Evolutionary conservation across 1,140 invertebrate genomes (phyloP).

Genomic region (Charaxes varanes): DNA sequence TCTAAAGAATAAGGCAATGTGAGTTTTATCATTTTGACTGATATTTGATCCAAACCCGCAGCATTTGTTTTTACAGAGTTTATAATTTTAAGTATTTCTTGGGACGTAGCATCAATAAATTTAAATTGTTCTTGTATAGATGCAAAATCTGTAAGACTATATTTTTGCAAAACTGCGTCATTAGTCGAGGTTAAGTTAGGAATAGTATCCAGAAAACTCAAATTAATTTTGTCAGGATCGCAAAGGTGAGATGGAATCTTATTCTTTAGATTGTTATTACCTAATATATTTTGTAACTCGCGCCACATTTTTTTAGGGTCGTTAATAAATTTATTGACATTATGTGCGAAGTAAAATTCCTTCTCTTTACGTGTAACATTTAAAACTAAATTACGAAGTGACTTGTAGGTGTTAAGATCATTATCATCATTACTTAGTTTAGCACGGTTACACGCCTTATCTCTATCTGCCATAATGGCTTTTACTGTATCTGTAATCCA

Average conservation of each 20-base stretch:
- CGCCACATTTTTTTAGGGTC: conserved; percentile 4
- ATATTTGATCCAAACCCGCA: not conserved
- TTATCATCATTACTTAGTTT: conserved; percentile 1
- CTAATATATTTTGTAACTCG: not conserved
- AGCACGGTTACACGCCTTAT: conserved; percentile 3
- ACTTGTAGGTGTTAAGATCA: conserved; percentile 3
- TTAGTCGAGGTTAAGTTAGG: not conserved
- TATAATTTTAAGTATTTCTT: conserved; percentile 6
- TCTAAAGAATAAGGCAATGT: conserved; percentile 1
- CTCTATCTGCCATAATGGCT: conserved; percentile 3
- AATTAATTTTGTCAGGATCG: conserved; percentile 5
- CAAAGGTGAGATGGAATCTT: not conserved
- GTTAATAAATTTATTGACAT: conserved; percentile 1
- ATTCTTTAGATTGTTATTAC: not conserved
- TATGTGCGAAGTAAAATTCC: not conserved
- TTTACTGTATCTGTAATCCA: conserved; percentile 8
- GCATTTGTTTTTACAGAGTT: conserved; percentile 5
- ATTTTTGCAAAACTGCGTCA: not conserved
- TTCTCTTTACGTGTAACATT: conserved; percentile 1
- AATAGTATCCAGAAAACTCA: conserved; percentile 2
- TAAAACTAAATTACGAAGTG: conserved; percentile 3
- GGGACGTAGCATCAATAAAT: not conserved
- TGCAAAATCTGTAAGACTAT: not conserved
- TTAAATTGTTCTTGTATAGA: not conserved
- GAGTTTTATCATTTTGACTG: conserved; percentile 3